These are phyloP conservation scores for Chinchilla lanigera DNA, from an alignment of 2,113 vertebrate genomes.

Conservation along the genomic window DNA sequence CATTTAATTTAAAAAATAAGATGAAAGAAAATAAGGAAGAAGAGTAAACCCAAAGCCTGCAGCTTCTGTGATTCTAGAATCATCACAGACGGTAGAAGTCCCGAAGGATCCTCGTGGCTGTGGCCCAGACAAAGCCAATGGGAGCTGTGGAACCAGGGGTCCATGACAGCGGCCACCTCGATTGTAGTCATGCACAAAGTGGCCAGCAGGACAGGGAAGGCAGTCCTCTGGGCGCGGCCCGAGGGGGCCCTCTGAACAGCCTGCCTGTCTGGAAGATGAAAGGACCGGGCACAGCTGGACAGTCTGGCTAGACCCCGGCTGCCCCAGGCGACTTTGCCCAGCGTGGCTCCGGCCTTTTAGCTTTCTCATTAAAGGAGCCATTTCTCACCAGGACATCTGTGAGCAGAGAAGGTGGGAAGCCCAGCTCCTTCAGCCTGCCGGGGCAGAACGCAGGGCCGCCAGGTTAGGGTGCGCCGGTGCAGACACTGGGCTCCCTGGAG, in stretches of 20 bases:
- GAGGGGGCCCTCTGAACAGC: background rate
- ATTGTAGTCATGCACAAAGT: background rate
- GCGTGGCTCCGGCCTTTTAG: background rate
- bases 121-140: background rate
- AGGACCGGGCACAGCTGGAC: background rate
- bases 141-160: background rate
- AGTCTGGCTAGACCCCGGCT: background rate
- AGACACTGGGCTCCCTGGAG: background rate
- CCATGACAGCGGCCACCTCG: background rate
- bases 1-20: constrained; percentile 38
- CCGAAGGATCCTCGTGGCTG: background rate
- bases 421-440: background rate
- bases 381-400: background rate
- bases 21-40: background rate
- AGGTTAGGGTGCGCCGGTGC: background rate
- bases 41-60: background rate
- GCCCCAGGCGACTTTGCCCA: background rate
- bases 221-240: background rate
- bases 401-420: background rate
- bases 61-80: background rate
- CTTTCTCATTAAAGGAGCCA: constrained; percentile 49
- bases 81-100: background rate
- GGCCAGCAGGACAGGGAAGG: background rate
- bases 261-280: background rate
- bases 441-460: background rate